These are phyloP conservation scores for Psilopogon haemacephalus DNA, from an alignment of 2,113 vertebrate genomes.

Conservation along the genomic window DNA sequence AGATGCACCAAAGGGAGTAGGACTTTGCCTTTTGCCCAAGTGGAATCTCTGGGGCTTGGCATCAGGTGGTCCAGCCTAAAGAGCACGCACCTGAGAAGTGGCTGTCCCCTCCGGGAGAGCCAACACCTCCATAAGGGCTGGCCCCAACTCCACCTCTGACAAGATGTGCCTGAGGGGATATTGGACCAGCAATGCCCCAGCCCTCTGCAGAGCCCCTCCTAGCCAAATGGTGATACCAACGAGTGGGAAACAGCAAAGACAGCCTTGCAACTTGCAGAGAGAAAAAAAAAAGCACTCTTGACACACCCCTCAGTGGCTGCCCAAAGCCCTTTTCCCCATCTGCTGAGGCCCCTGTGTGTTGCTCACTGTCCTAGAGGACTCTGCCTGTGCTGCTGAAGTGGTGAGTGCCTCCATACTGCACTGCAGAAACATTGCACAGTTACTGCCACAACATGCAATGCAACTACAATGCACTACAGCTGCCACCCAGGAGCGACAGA, in stretches of 20 bases:
- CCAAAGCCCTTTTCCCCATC: neutral
- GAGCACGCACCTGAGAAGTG: neutral
- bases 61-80: neutral
- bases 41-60: fast-evolving
- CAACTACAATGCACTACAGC: slow-evolving; percentile 99
- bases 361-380: neutral
- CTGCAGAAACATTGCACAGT: slow-evolving; percentile 96
- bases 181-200: neutral
- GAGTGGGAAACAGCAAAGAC: neutral
- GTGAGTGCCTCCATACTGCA: slow-evolving; percentile 90
- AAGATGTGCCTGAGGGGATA: neutral
- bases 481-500: slow-evolving; percentile 33
- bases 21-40: neutral
- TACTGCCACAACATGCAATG: slow-evolving; percentile 92
- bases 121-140: neutral
- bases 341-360: slow-evolving; percentile 9
- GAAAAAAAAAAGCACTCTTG: neutral
- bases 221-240: fast-evolving
- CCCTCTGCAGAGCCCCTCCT: neutral
- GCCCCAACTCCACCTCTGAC: neutral
- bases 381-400: neutral
- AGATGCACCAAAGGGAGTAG: neutral
- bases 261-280: neutral
- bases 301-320: neutral
- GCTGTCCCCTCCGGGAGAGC: neutral